Percentiles rank a stretch among this genome's conserved stretches.
Conservation (phyloP, 2,888 invertebrate genomes). For the Hirtodrosophila confusa region DNA sequence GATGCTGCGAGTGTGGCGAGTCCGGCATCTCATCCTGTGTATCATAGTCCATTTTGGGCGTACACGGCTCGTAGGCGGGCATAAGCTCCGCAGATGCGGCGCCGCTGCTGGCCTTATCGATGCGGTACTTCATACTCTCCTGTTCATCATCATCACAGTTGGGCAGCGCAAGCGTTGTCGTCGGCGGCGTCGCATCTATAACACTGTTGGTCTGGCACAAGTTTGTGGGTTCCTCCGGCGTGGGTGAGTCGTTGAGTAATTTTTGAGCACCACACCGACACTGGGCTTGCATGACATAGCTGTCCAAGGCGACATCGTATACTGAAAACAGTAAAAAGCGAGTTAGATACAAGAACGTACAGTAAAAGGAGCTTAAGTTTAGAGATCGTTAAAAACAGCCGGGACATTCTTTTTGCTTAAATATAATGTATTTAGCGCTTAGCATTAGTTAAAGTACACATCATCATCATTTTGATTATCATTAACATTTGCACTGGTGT, state of each 20-base stretch:
- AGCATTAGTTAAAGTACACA: constrained; percentile 74
- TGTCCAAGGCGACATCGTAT: constrained; percentile 76
- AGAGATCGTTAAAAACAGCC: constrained; percentile 15
- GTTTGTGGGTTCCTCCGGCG: constrained; percentile 72
- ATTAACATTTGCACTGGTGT: constrained; percentile 57
- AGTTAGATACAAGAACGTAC: background rate
- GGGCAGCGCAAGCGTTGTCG: constrained; percentile 39
- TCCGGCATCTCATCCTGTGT: constrained; percentile 70
- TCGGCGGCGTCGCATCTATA: constrained; percentile 47
- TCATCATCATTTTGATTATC: constrained; percentile 50
- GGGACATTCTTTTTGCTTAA: constrained; percentile 43
- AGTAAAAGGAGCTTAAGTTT: constrained; percentile 4
- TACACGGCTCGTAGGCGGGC: constrained; percentile 64
- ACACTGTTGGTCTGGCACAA: constrained; percentile 63
- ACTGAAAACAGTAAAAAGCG: constrained; percentile 60
- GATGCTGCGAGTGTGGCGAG: constrained; percentile 66
- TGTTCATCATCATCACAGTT: constrained; percentile 68
- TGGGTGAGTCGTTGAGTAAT: constrained; percentile 63
- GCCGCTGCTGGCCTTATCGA: constrained; percentile 65
- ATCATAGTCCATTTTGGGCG: constrained; percentile 74
- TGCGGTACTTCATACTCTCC: constrained; percentile 67
- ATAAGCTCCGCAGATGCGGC: constrained; percentile 64
- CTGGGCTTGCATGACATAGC: constrained; percentile 67
- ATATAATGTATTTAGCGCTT: constrained; percentile 68
- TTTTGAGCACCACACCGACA: constrained; percentile 68